These are phyloP conservation scores for Emydocephalus ijimae DNA, from an alignment of 2,113 vertebrate species.

Conservation along the genomic window DNA sequence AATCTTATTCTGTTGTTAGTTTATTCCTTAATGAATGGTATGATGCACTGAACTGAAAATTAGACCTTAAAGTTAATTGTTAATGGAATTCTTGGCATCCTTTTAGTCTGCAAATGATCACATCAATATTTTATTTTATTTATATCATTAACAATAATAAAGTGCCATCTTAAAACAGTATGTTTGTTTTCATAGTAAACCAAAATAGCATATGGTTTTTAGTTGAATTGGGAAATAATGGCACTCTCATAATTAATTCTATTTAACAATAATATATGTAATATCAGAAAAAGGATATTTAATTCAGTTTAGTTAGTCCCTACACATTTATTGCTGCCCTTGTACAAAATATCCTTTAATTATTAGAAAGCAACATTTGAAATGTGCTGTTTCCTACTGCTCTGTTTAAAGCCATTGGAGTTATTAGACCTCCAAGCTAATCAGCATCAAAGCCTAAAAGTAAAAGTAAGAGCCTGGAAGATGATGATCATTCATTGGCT, in stretches of 20 bases:
- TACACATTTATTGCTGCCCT: background rate
- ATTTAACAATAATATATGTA: background rate
- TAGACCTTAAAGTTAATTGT: slow-evolving; percentile 9
- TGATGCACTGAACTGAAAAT: slow-evolving; percentile 7
- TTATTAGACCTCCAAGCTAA: background rate
- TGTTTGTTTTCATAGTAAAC: background rate
- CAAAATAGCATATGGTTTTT: background rate
- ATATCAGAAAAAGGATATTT: background rate
- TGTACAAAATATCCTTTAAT: background rate
- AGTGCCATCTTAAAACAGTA: background rate
- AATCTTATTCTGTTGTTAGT: slow-evolving; percentile 6
- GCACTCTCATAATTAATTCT: background rate
- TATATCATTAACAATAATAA: background rate
- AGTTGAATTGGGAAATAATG: background rate
- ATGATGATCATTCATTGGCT: no score
- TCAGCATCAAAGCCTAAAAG: background rate
- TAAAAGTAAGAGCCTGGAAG: no score
- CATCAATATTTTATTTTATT: slow-evolving; percentile 34
- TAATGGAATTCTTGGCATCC: background rate
- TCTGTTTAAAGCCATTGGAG: background rate
- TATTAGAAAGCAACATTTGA: background rate
- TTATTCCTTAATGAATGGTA: slow-evolving; percentile 39
- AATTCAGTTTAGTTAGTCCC: background rate
- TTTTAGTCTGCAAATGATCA: slow-evolving; percentile 23
- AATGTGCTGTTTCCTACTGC: background rate